Evolutionary conservation across 2,888 invertebrate species (phyloP), one percentile per base, ranked within the genome.

Genomic region (Elysia crispata): DNA sequence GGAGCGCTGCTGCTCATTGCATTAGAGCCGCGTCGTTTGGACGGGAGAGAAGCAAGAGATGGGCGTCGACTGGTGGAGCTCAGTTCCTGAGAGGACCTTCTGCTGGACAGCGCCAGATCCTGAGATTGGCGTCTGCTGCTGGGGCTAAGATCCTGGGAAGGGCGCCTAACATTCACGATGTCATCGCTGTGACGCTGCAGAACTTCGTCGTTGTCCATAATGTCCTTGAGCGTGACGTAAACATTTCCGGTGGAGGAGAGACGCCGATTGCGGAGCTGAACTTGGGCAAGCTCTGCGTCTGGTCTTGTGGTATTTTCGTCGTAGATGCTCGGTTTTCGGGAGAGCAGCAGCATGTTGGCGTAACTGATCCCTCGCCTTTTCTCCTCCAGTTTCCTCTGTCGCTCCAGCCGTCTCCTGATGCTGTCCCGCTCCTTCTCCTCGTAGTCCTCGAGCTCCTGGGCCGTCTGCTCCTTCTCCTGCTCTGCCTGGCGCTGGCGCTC

Each of bases 201-300:
- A 1, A 73, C 73, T 1, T 18, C 25, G 30, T 73, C 73, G 25
- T 25, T 54, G 15, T 54, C 73, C 73, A 73, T 73, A 50, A 73
- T 73, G 28, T 73, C 73, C 73, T 73, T 49, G 13, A 73, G 54
- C 1, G 73, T 73, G 11, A 73, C 73, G 25, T 50, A 73, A 5
- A 73, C 73, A 25, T 54, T 73, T 1, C 73, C 73, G 25, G 50
- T 30, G 15, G 15, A 50, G 11, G 73, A 73, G 20, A 73, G 49
- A 25, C 73, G 15, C 50, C 73, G 18, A 6, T 70, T 30, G 31
- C 33, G 18, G 41, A 41, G 41, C 41, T 41, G 41, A 41, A 41
- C 41, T 30, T 70, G n/a, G 11, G 33, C n/a, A 3, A 41, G 15
- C 33, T 28, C 30, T 31, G n/a, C 70, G 20, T 30, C 41, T n/a